These are phyloP conservation scores for Bibio marci DNA, from an alignment of 2,888 invertebrate genomes.

Conservation along the genomic window DNA sequence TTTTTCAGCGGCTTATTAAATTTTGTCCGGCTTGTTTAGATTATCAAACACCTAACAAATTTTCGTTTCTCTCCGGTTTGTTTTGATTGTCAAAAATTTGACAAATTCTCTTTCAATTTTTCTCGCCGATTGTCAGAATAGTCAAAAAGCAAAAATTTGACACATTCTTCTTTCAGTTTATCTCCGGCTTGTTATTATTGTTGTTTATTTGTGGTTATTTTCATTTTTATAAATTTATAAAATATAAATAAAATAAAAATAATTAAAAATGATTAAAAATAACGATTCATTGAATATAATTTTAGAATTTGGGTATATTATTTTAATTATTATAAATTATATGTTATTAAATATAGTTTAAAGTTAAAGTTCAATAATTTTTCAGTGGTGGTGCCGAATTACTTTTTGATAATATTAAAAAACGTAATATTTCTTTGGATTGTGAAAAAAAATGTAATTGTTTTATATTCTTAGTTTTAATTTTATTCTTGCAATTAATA, in stretches of 20 bases:
- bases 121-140: not conserved
- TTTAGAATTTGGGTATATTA: constrained; percentile 20
- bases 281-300: constrained; percentile 16
- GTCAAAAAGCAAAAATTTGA: not conserved
- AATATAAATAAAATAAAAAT: not conserved
- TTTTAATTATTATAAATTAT: constrained; percentile 4
- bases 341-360: not conserved
- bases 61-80: no score
- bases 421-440: constrained; percentile 47
- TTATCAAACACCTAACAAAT: no score
- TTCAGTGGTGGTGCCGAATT: constrained; percentile 80
- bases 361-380: constrained; percentile 17
- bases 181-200: no score
- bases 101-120: no score
- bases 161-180: no score
- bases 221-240: no score
- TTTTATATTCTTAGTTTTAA: constrained; percentile 3
- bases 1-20: no score
- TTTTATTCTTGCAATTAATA: constrained; percentile 17
- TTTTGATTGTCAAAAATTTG: no score
- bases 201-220: no score
- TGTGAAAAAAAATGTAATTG: constrained; percentile 29
- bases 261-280: constrained; percentile 5
- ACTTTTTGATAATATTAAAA: constrained; percentile 70
- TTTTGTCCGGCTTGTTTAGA: no score